A percentile compares a stretch with the other conserved stretches of the same genome.
phyloP scores from a whole-genome alignment of 2,888 invertebrate genomes.

The Helicoverpa assulta region DNA sequence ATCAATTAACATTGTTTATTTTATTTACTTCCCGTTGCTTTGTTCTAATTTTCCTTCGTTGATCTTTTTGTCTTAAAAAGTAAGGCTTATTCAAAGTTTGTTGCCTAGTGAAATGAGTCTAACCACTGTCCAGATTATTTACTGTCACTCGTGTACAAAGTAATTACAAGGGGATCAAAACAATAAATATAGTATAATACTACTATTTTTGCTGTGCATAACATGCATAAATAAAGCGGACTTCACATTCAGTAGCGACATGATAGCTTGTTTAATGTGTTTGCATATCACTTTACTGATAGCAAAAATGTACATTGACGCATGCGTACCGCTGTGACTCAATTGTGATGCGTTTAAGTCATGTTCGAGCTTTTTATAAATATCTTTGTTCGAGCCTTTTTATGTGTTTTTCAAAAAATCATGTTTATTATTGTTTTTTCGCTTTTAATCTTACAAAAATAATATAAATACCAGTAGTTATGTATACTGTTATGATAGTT shows the following conservation, averaged over 20 bases:
- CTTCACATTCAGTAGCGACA: constrained; percentile 7
- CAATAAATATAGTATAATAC: neutral
- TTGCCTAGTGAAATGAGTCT: no score
- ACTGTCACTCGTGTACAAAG: no score
- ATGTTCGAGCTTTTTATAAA: neutral
- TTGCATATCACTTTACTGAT: constrained; percentile 42
- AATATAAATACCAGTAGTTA: neutral
- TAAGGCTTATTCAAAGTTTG: no score
- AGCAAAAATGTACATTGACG: constrained; percentile 29
- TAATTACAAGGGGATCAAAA: no score
- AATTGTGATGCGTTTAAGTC: constrained; percentile 16
- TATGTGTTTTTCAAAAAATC: neutral
- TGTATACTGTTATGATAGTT: neutral
- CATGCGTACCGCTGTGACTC: constrained; percentile 26
- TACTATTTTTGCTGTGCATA: neutral
- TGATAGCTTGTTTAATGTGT: constrained; percentile 43
- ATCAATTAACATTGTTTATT: constrained; percentile 23
- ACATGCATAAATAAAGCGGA: neutral
- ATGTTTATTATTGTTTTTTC: no score
- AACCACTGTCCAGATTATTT: no score
- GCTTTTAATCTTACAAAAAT: no score
- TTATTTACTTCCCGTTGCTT: constrained; percentile 13
- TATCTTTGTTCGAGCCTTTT: neutral
- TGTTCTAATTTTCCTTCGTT: constrained; percentile 14
- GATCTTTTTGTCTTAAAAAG: neutral